Conservation (phyloP, 2,888 invertebrate species). For the Dorcus hopei region DNA sequence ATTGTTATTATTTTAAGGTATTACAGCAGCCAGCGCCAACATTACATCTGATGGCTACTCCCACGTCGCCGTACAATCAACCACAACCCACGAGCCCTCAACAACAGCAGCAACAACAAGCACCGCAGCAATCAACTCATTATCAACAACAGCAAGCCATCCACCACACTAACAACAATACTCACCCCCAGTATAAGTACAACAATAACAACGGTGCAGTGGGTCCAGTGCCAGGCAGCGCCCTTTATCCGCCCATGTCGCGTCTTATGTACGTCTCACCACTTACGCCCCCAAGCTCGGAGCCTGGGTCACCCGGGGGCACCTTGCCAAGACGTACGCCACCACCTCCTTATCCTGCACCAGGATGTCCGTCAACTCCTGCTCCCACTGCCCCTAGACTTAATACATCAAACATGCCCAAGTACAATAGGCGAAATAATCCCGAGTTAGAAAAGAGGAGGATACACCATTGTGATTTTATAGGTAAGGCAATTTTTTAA, state of each 20-base stretch:
- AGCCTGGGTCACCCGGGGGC: constrained; percentile 79
- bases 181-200: constrained; percentile 39
- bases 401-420: constrained; percentile 39
- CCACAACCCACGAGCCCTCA: constrained; percentile 39
- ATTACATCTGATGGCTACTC: constrained; percentile 56
- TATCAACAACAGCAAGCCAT: constrained; percentile 32
- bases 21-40: constrained; percentile 50
- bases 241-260: constrained; percentile 56
- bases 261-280: constrained; percentile 78
- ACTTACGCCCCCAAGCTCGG: constrained; percentile 82
- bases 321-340: constrained; percentile 69
- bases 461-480: constrained; percentile 95
- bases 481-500: constrained; percentile 60
- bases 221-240: constrained; percentile 47
- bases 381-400: constrained; percentile 15
- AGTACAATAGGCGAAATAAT: constrained; percentile 93
- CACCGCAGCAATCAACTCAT: constrained; percentile 53
- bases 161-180: constrained; percentile 34
- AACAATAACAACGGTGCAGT: constrained; percentile 25
- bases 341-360: constrained; percentile 73
- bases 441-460: constrained; percentile 93
- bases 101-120: constrained; percentile 40
- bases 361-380: constrained; percentile 44
- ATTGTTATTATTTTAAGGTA: constrained; percentile 1
- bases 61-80: constrained; percentile 49